phyloP scores from a whole-genome alignment of 2,888 invertebrate genomes.

The Ormyrus thymus region DNA sequence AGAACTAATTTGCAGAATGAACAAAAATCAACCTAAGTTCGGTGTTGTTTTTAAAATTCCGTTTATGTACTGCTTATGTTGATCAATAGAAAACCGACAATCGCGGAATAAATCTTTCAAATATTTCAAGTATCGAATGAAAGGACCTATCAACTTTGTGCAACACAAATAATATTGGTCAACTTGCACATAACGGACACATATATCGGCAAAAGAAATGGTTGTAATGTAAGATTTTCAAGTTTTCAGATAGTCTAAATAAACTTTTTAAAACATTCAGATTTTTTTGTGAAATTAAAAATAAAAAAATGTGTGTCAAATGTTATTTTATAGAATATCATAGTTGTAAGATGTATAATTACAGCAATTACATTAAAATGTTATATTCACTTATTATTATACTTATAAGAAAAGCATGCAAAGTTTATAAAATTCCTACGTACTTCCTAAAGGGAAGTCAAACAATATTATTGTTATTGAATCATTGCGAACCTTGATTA shows the following conservation, averaged over 20 bases:
- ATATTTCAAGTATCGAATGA: neutral
- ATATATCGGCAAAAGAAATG: neutral
- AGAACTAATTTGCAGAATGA: neutral
- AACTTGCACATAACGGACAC: conserved; percentile 43
- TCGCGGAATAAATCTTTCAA: neutral
- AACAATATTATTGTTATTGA: conserved; percentile 29
- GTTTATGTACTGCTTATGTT: neutral
- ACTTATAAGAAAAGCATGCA: conserved; percentile 31
- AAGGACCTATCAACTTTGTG: neutral
- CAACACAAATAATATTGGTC: conserved; percentile 29
- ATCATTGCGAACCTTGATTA: conserved; percentile 40
- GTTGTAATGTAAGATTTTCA: neutral
- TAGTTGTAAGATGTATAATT: conserved; percentile 25
- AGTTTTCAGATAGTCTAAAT: neutral
- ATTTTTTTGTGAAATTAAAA: neutral
- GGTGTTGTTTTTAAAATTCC: too few relatives aligned
- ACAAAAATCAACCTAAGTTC: neutral
- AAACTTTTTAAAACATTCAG: conserved; percentile 1
- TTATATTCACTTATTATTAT: conserved; percentile 24
- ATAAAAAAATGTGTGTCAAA: conserved; percentile 11
- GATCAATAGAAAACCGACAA: neutral
- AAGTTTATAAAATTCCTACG: conserved; percentile 30
- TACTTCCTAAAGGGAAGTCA: conserved; percentile 39
- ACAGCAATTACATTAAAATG: conserved; percentile 40
- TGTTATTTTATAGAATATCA: conserved; percentile 29